Base-by-base conservation (phyloP, 92 coral and sea anemone genomes). In the Meandrina meandrites region DNA sequence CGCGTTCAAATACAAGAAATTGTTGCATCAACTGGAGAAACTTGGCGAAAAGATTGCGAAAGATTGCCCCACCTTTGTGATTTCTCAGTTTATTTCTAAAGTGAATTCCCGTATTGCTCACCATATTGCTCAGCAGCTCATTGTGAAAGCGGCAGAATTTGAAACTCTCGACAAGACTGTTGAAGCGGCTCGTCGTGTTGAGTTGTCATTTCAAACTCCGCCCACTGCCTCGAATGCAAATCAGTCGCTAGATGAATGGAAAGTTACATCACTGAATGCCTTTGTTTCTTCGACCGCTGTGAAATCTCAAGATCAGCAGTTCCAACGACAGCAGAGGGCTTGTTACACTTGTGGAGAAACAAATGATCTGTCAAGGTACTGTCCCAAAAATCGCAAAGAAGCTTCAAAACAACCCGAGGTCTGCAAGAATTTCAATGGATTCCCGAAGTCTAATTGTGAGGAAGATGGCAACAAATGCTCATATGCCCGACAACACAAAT, bases 131-230 rank as follows among this genome's bases (percentile, higher is more conserved):
- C n/a, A n/a, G n/a, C n/a, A n/a, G n/a, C n/a, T n/a, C n/a, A n/a
- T n/a, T n/a, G n/a, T n/a, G n/a, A n/a, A n/a, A n/a, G n/a, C 91
- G 14, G 80, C 83, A 64, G 91, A 90, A 87, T 88, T 87, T 81
- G 81, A 72, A 58, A 78, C 84, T 51, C 90, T 89, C 66, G 90
- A 92, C 53, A 82, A 82, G 81, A 84, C 86, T 2, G 90, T 86
- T 31, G 91, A 92, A 80, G 87, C 94, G 79, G 95, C 95, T 36
- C 86, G 93, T 78, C 95, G 86, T 40, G 87, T 90, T 45, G 93
- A 90, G 85, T 79, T 86, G 69, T 93, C 93, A 73, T 84, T 87
- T 64, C 79, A 68, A 40, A 83, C 75, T 34, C 79, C 84, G 71
- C 53, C 86, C 62, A 84, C 81, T 68, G 73, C 77, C 66, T 86